These are phyloP conservation scores for Chrysomela aeneicollis DNA, from an alignment of 2,888 invertebrate species.

Conservation along the genomic window DNA sequence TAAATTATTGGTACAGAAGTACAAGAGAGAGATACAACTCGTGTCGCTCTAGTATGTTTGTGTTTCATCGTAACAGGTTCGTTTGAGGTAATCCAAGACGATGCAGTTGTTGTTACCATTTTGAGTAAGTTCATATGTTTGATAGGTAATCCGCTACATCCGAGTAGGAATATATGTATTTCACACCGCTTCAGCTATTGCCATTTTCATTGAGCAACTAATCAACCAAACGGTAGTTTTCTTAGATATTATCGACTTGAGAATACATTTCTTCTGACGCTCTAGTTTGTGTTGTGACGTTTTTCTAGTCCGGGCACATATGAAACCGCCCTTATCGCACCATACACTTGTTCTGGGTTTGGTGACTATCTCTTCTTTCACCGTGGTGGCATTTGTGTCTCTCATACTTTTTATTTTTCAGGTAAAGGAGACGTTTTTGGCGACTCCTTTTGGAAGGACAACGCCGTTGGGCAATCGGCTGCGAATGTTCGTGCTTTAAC, in stretches of 20 bases:
- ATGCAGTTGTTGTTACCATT: constrained; percentile 96
- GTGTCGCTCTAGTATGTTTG: constrained; percentile 55
- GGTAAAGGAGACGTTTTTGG: constrained; percentile 99
- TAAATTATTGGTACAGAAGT: too few species aligned
- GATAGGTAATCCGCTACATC: background rate
- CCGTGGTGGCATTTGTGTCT: background rate
- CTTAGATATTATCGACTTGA: background rate
- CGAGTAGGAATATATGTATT: background rate
- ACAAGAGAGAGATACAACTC: too few species aligned
- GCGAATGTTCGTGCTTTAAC: constrained; percentile 99
- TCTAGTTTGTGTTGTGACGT: background rate
- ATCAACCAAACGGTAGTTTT: background rate
- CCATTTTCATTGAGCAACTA: background rate
- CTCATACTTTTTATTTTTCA: constrained; percentile 57
- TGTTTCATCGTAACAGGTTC: constrained; percentile 99
- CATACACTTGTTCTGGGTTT: background rate
- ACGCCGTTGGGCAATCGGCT: constrained; percentile 95
- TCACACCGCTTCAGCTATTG: background rate
- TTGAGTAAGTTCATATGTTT: constrained; percentile 71
- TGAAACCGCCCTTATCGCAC: background rate
- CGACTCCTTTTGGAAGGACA: constrained; percentile 99
- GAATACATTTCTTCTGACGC: too few species aligned
- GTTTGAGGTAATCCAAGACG: constrained; percentile 98
- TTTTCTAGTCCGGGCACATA: background rate
- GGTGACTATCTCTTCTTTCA: too few species aligned